These are phyloP conservation scores for Melanotaenia maccullochi DNA, from an alignment of 2,797 vertebrate species.

Conservation along the genomic window DNA sequence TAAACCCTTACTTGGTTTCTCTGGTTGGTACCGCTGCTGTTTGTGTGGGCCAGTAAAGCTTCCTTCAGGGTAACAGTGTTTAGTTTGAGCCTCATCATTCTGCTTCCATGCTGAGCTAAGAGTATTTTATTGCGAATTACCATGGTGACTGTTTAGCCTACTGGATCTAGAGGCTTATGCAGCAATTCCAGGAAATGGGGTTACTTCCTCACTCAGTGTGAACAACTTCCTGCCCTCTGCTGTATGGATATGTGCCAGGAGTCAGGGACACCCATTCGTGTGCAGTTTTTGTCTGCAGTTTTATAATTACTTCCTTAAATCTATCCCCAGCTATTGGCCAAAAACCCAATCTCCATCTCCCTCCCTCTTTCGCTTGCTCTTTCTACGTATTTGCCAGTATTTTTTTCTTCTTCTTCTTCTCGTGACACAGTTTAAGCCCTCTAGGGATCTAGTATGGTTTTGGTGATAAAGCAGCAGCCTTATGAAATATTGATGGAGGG, in stretches of 20 bases:
- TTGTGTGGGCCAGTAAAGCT: conserved; percentile 73
- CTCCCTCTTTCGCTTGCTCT: not conserved
- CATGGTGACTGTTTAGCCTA: conserved; percentile 69
- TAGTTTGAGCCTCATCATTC: conserved; percentile 72
- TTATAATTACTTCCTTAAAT: conserved; percentile 83
- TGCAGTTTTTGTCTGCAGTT: conserved; percentile 72
- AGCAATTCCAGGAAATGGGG: conserved; percentile 86
- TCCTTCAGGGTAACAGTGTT: conserved; percentile 69
- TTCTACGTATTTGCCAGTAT: conserved; percentile 3
- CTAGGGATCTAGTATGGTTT: conserved; percentile 40
- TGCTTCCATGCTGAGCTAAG: conserved; percentile 70
- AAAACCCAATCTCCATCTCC: conserved; percentile 28
- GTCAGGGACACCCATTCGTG: conserved; percentile 63
- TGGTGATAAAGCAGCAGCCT: conserved; percentile 8
- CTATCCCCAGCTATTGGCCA: conserved; percentile 73
- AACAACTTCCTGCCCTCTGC: conserved; percentile 87
- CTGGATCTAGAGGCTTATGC: conserved; percentile 73
- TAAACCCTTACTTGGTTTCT: conserved; percentile 30
- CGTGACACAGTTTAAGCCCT: conserved; percentile 47
- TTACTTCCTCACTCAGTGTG: conserved; percentile 85
- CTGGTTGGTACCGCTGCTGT: conserved; percentile 47
- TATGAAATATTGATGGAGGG: conserved; percentile 40
- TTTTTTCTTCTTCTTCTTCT: conserved; percentile 25
- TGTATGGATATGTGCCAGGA: conserved; percentile 76
- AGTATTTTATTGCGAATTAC: conserved; percentile 80